These are phyloP conservation scores for Pipa parva DNA, from an alignment of 2,113 vertebrate species.

Conservation along the genomic window DNA sequence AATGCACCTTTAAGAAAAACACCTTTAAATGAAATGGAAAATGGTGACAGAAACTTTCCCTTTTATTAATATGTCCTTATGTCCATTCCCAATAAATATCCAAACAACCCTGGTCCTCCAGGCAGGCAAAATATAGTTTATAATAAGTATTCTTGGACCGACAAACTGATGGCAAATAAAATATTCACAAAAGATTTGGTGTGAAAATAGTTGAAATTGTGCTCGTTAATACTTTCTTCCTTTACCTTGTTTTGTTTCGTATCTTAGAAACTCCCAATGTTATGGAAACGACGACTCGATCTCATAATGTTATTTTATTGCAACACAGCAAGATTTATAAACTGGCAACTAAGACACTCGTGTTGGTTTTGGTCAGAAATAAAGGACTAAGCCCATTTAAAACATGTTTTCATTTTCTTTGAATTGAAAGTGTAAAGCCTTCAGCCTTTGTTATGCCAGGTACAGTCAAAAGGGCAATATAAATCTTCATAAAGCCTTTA, in stretches of 20 bases:
- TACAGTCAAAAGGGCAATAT: conserved; percentile 20
- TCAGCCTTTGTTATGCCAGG: conserved; percentile 31
- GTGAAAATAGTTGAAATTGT: no score
- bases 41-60: no score
- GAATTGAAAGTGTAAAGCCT: conserved; percentile 24
- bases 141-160: no score
- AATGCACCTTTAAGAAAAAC: no score
- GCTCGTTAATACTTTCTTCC: conserved; percentile 3
- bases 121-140: no score
- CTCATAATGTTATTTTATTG: conserved; percentile 4
- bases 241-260: conserved; percentile 23
- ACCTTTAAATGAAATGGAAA: no score
- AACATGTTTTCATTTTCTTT: conserved; percentile 26
- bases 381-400: conserved; percentile 19
- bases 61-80: no score
- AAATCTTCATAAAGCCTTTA: conserved; percentile 23
- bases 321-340: conserved; percentile 28
- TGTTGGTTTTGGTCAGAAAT: conserved; percentile 35
- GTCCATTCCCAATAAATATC: no score
- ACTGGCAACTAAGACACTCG: conserved; percentile 28
- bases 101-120: no score
- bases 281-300: conserved; percentile 27
- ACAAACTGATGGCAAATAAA: no score
- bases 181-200: no score
- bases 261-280: conserved; percentile 28